Evolutionary conservation across 2,113 vertebrate species (phyloP).

Genomic region (Columbina picui): DNA sequence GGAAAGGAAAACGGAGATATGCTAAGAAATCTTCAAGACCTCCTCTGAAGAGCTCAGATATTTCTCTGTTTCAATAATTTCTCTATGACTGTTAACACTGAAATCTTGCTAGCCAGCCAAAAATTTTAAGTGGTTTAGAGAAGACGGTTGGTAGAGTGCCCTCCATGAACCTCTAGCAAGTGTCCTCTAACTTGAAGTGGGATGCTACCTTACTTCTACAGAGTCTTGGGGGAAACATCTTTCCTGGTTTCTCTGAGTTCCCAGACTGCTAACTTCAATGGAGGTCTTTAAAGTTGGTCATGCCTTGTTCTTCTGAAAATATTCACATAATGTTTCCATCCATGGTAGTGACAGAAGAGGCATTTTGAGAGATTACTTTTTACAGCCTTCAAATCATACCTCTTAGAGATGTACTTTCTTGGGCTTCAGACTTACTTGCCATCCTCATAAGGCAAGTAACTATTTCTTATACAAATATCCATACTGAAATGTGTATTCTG

Average conservation of each 20-base stretch:
- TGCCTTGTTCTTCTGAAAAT: neutral
- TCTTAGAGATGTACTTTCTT: neutral
- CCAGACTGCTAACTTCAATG: neutral
- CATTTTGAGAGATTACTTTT: neutral
- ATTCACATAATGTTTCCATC: neutral
- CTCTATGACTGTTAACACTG: fast-evolving
- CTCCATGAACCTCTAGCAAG: neutral
- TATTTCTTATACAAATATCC: neutral
- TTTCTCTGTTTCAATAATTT: neutral
- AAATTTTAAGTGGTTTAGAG: neutral
- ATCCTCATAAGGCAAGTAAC: neutral
- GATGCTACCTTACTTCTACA: neutral
- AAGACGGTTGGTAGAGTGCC: fast-evolving
- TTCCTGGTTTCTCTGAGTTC: neutral
- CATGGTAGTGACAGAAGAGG: neutral
- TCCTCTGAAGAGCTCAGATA: neutral
- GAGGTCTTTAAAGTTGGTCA: neutral
- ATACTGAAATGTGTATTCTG: neutral
- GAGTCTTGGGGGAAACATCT: neutral
- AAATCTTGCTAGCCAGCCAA: neutral
- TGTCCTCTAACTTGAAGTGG: neutral
- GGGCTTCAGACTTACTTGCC: neutral
- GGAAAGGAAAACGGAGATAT: neutral
- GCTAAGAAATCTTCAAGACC: neutral
- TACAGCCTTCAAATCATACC: neutral